Conservation (phyloP, 2,113 vertebrate species). For the Sander vitreus region DNA sequence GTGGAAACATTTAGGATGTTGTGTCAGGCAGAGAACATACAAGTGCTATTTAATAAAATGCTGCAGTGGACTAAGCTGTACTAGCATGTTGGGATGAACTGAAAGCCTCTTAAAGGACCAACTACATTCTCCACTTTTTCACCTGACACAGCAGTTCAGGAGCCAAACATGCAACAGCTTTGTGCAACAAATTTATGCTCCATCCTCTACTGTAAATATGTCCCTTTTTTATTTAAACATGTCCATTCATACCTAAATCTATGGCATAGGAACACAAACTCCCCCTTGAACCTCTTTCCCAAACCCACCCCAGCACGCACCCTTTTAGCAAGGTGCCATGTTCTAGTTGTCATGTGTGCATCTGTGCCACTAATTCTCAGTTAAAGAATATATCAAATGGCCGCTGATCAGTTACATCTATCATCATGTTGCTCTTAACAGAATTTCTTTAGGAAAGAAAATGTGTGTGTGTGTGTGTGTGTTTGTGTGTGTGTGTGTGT, state of each 20-base stretch:
- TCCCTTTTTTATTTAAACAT: too few species aligned
- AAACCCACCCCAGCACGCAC: background rate
- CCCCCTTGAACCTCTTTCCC: background rate
- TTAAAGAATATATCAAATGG: background rate
- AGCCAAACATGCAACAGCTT: constrained; percentile 20
- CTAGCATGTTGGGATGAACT: constrained; percentile 49
- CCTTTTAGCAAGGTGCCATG: background rate
- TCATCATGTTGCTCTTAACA: constrained; percentile 11
- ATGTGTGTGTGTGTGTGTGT: constrained; percentile 6
- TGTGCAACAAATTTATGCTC: constrained; percentile 5
- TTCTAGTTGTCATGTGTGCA: background rate
- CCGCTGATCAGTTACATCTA: background rate
- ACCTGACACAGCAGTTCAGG: constrained; percentile 48
- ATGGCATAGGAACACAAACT: background rate
- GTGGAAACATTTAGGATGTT: constrained; percentile 2
- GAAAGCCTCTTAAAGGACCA: constrained; percentile 61
- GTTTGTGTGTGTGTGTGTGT: constrained; percentile 4
- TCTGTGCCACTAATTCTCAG: background rate
- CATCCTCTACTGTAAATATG: background rate
- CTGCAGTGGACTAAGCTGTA: constrained; percentile 51
- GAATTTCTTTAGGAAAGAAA: constrained; percentile 2
- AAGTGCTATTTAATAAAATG: constrained; percentile 53
- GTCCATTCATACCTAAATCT: background rate
- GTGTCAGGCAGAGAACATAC: constrained; percentile 15
- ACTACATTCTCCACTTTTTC: constrained; percentile 41